Percentiles rank a stretch among this genome's conserved stretches.
Evolutionary conservation across 2,888 invertebrate species (phyloP).

Genomic region (Epirrita christyi): DNA sequence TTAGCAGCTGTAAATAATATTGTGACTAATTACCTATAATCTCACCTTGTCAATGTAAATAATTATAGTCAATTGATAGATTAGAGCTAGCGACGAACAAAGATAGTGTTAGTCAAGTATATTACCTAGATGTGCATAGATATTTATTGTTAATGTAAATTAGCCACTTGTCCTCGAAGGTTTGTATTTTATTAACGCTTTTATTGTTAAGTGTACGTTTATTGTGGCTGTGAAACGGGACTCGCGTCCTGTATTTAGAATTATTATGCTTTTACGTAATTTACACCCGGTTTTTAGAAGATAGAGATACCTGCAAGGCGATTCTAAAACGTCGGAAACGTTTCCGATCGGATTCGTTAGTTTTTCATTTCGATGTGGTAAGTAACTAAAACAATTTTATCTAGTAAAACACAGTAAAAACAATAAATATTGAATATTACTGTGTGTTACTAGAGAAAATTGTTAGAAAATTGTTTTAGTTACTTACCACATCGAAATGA

Average conservation of each 20-base stretch:
- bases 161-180: conserved; percentile 64
- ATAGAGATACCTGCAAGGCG: too few species aligned
- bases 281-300: conserved; percentile 44
- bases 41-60: conserved; percentile 65
- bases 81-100: conserved; percentile 58
- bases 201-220: conserved; percentile 74
- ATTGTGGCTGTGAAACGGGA: conserved; percentile 81
- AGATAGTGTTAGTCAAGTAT: conserved; percentile 57
- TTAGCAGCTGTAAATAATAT: conserved; percentile 56
- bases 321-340: too few species aligned
- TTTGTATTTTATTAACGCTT: conserved; percentile 77
- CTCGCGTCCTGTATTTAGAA: conserved; percentile 70
- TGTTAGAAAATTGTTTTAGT: too few species aligned
- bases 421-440: too few species aligned
- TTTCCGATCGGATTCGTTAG: too few species aligned
- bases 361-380: too few species aligned
- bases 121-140: conserved; percentile 61
- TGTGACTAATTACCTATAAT: conserved; percentile 46
- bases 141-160: conserved; percentile 55
- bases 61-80: conserved; percentile 68
- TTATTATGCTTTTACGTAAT: conserved; percentile 76
- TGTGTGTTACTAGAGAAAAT: too few species aligned
- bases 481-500: too few species aligned
- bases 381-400: too few species aligned
- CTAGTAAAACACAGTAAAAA: too few species aligned